These are phyloP conservation scores for Zoanthus gigantus DNA, from an alignment of 92 coral and sea anemone genomes.

Conservation along the genomic window DNA sequence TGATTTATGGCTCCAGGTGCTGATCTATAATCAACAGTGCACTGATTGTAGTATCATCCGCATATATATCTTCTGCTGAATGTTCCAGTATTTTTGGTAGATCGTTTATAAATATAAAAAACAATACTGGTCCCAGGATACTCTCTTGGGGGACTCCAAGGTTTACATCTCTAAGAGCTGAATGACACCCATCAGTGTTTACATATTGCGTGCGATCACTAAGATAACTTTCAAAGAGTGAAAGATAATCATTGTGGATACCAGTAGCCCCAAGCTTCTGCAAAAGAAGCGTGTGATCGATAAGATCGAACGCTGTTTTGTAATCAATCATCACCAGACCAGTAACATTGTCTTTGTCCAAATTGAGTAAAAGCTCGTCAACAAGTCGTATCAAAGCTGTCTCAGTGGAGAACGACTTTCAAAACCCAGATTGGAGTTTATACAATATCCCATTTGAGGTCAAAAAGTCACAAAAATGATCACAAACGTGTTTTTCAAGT, in stretches of 20 bases:
- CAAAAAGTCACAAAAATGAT: background rate
- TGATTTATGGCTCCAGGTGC: background rate
- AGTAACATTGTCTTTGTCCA: background rate
- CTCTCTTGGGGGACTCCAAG: background rate
- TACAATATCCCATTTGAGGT: background rate
- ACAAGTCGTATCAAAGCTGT: background rate
- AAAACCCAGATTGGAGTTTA: background rate
- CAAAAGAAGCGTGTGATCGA: background rate
- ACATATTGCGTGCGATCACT: background rate
- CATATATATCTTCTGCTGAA: background rate
- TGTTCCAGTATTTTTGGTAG: background rate
- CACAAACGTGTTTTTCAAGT: background rate
- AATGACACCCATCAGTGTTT: background rate
- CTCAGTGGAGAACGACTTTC: constrained; percentile 11
- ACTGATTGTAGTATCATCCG: background rate
- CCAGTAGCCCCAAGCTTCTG: background rate
- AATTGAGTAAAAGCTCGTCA: background rate
- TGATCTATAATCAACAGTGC: background rate
- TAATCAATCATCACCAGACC: background rate
- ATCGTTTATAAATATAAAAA: background rate
- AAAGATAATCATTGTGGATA: background rate
- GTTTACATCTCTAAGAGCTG: background rate
- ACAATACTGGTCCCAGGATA: background rate
- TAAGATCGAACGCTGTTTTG: background rate
- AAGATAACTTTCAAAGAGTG: background rate